Percentiles rank a stretch among this genome's conserved stretches.
Evolutionary conservation across 2,888 invertebrate genomes (phyloP).

Genomic region (Rotaria sp.): DNA sequence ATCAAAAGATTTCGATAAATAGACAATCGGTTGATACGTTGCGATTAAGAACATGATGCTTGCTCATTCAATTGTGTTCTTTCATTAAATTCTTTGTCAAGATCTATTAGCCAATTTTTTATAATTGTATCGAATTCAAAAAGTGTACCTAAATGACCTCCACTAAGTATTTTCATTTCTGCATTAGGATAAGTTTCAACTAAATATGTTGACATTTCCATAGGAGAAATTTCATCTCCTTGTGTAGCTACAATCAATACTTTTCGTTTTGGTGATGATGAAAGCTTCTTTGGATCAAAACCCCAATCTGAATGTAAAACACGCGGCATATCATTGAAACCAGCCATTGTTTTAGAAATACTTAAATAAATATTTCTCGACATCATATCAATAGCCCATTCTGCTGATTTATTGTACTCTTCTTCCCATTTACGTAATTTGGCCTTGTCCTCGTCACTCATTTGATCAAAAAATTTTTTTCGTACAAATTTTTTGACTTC

Average conservation of each 20-base stretch:
- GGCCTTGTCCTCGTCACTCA: not conserved
- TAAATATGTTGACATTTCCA: constrained; percentile 7
- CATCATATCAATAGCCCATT: not conserved
- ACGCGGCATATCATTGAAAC: not conserved
- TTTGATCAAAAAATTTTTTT: not conserved
- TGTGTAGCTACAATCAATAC: not conserved
- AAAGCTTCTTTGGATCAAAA: not conserved
- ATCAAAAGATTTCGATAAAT: too few relatives aligned
- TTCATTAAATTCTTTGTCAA: not conserved
- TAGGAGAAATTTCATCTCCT: not conserved
- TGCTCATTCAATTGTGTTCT: not conserved
- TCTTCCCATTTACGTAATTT: not conserved
- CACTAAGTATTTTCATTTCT: not conserved
- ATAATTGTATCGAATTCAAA: not conserved
- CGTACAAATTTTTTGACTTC: not conserved
- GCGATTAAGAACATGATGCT: too few relatives aligned
- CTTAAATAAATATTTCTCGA: not conserved
- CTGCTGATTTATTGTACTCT: not conserved
- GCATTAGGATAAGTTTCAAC: not conserved
- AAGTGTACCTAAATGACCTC: not conserved
- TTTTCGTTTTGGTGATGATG: constrained; percentile 13
- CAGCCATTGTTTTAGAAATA: not conserved
- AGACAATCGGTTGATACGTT: too few relatives aligned
- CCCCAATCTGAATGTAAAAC: not conserved
- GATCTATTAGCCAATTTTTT: not conserved